These are phyloP conservation scores for Tetraodon nigroviridis DNA, from an alignment of 2,113 vertebrate species.

Conservation along the genomic window DNA sequence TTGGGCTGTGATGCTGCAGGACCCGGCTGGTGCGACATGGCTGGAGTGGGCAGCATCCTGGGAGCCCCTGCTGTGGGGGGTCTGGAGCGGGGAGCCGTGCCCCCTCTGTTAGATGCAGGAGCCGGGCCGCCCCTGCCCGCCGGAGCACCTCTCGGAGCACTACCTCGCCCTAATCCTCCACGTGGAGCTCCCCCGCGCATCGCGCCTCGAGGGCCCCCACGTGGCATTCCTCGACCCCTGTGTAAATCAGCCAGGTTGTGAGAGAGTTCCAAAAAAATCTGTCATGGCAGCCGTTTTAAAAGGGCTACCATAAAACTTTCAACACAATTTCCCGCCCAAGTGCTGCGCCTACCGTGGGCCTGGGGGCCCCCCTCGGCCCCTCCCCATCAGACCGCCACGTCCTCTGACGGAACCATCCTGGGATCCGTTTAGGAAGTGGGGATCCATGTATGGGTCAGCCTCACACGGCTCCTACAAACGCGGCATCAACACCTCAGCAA, in stretches of 20 bases:
- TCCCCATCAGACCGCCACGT: conserved; percentile 79
- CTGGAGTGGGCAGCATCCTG: conserved; percentile 83
- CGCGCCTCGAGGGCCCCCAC: conserved; percentile 81
- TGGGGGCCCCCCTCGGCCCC: conserved; percentile 87
- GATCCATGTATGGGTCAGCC: conserved; percentile 89
- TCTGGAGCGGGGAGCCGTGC: conserved; percentile 79
- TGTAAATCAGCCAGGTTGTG: neutral
- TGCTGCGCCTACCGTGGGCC: conserved; percentile 77
- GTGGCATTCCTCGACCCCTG: conserved; percentile 88
- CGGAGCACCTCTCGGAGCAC: conserved; percentile 78
- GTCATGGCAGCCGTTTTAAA: too few relatives aligned
- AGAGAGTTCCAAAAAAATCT: neutral
- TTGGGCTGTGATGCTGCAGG: conserved; percentile 67
- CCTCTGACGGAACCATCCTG: conserved; percentile 80
- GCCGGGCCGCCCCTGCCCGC: conserved; percentile 81
- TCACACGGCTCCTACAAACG: conserved; percentile 82
- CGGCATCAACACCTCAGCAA: neutral
- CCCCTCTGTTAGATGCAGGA: conserved; percentile 78
- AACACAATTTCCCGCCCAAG: neutral
- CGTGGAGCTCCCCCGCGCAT: conserved; percentile 81
- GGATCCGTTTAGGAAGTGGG: conserved; percentile 89
- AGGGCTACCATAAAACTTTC: neutral
- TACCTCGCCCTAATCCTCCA: conserved; percentile 81
- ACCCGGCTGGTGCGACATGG: conserved; percentile 71
- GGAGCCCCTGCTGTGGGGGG: conserved; percentile 79